Percentiles rank a stretch among this genome's conserved stretches.
These are phyloP conservation scores for Leiothrix lutea DNA, from an alignment of 2,113 vertebrate species.

Conservation along the genomic window DNA sequence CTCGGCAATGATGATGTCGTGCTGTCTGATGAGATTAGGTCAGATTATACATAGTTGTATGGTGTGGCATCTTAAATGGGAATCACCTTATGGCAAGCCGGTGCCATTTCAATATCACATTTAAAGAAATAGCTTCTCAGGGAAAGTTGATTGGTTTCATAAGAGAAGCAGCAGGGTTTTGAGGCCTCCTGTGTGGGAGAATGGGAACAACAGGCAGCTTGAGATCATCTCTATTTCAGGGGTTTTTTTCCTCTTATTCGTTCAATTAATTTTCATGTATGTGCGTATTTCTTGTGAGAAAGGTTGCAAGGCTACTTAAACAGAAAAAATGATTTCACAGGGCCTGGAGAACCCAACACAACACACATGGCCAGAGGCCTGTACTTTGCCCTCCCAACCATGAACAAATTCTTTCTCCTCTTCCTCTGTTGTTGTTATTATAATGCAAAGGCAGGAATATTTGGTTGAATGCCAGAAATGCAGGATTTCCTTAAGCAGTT, in stretches of 20 bases:
- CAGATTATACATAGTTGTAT: conserved; percentile 14
- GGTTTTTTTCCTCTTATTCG: neutral
- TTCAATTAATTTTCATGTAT: neutral
- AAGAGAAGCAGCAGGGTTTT: conserved; percentile 60
- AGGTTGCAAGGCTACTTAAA: neutral
- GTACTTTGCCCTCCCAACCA: neutral
- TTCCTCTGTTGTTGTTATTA: neutral
- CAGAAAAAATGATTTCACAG: neutral
- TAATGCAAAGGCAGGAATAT: neutral
- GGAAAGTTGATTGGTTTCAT: conserved; percentile 58
- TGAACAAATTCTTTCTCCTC: neutral
- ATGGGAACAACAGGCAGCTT: conserved; percentile 6
- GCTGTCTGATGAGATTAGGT: conserved; percentile 57
- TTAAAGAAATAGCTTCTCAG: conserved; percentile 56
- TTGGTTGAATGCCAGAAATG: neutral
- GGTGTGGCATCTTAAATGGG: conserved; percentile 23
- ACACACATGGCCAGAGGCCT: neutral
- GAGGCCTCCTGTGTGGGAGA: conserved; percentile 18
- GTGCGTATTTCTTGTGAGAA: neutral
- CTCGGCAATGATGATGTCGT: neutral
- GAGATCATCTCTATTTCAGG: neutral
- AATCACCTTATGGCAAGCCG: conserved; percentile 1
- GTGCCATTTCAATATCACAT: neutral
- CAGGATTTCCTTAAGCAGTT: conserved; percentile 11
- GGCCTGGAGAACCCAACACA: neutral